Evolutionary conservation across 2,888 invertebrate genomes (phyloP), one percentile per base, ranked within the genome.

Genomic region (Agrotis segetum): DNA sequence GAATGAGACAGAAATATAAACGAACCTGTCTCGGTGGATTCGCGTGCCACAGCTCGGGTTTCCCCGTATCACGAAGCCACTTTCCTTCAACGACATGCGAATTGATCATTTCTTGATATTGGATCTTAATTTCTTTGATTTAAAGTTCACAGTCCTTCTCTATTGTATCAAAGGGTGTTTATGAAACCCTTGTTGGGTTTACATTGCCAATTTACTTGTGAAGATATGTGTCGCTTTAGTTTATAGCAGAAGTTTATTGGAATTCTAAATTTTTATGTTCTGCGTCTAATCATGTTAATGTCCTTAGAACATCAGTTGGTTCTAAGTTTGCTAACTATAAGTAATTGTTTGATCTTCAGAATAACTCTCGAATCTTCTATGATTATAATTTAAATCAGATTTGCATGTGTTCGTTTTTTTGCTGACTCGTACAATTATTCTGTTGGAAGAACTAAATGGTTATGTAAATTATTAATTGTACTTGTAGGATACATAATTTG

Each of bases 41-140:
- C 87, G 91, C 89, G 89, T 91, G 91, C 87, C 85, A 79, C 82
- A 78, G 85, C 87, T 92, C 91, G 90, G 91, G 90, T 92, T 91
- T 92, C 89, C 90, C 90, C 88, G 89, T 89, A 88, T 84, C 83
- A 80, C 82, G 85, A 83, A 76, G 85, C 89, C 88, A 89, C 91
- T 92, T 92, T 92, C 91, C 88, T 90, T 88, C 86, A 68, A 49
- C 72, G 82, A 79, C 88, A 85, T 87, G 88, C 88, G 89, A 88
- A 86, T 86, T 84, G 62, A 74, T 74, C 24, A 56, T 34, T 81
- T 67, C 66, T 67, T 63, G 62, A 81, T 80, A 75, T 75, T 82
- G 64, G 52, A 77, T 78, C 82, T 83, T 66, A 80, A 74, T 66
- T n/a, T 53, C 66, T 64, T 60, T 5, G n/a, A 6, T 46, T 66